Evolutionary conservation across 2,888 invertebrate species (phyloP), one percentile per base, ranked within the genome.

Genomic region (Hypselothyrea guttata): DNA sequence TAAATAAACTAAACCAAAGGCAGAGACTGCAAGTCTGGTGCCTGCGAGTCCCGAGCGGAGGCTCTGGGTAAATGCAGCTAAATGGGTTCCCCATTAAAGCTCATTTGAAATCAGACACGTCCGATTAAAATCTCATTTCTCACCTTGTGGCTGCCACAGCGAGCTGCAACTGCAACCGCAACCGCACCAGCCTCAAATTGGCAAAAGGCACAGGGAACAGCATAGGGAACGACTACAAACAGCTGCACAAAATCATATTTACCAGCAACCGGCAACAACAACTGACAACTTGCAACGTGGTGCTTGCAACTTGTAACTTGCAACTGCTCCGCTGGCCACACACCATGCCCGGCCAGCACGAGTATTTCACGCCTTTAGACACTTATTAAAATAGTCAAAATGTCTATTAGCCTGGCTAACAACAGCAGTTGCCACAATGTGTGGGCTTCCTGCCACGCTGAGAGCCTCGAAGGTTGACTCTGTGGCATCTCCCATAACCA

Each of bases 121-220:
- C 88, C 89, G 90, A 89, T 89, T 89, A 89, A 89, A 89, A 89
- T 89, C 89, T 89, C 86, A 89, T 89, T 89, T 89, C 89, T 89
- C 89, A 89, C 89, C 89, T 89, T 79, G 79, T 81, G 84, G 84
- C 81, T 76, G 76, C 45, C 18, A 30, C 30, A 8, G 9, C 15
- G 4, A 15, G 7, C 52, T 27, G 16, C 15, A 27, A 22, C 11
- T 12, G 46, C 33, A n/a, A 33, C 33, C 5, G 22, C 22, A 2
- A 22, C 5, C 2, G 22, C 22, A 2, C 2, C 22, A 22, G 22
- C 22, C 22, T 22, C 22, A 22, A 22, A 22, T 22, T 22, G 22
- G 22, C 22, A 22, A 22, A 5, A 35, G 13, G 12, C 2, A 11
- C n/a, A n/a, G 1, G 15, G 9, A n/a, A 48, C 11, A 27, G 22